Base-by-base conservation (phyloP, 2,113 vertebrate genomes). In the Antechinus flavipes region DNA sequence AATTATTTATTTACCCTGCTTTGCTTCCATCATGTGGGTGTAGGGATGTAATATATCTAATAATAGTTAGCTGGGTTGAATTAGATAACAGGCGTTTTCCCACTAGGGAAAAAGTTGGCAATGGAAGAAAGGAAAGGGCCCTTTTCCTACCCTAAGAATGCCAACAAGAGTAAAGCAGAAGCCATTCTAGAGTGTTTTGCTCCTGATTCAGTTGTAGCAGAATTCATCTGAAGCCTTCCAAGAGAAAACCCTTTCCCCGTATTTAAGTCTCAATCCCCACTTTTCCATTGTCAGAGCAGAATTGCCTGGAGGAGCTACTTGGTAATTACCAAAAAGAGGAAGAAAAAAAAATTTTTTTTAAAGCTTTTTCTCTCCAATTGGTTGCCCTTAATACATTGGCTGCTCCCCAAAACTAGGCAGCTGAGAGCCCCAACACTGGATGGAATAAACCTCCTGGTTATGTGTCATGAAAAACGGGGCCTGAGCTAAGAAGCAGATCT, bases 341-440 rank as follows among this genome's bases (percentile, higher is more conserved):
- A 55, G 84, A 54, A 90, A 50, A 4, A 94, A 42, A 42, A 42
- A 91, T 0, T 42, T 42, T 42, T 35, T 54, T 93, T 76, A 90
- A 12, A 14, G 56, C 16, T 26, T n/a, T 93, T 14, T 53, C 95
- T 89, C 93, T 96, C 30, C 25, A 4, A 93, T 53, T 91, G 30
- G 89, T 61, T 91, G 50, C 14, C 58, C 30, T 68, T 35, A 93
- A 89, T 91, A 23, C 58, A 68, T 30, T 90, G 54, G 42, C 91
- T 35, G n/a, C 61, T 76, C 27, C 46, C 93, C 26, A 97, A 93
- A 84, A 91, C 7, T 94, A 27, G 76, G 46, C n/a, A 46, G 92
- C 93, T 94, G 23, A 91, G 94, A 91, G 14, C 91, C 3, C 46
- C 46, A 93, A 42, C 90, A 92, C 8, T 93, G 26, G 30, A 26